phyloP scores from a whole-genome alignment of 1,140 invertebrate genomes.

The Atta colombica region DNA sequence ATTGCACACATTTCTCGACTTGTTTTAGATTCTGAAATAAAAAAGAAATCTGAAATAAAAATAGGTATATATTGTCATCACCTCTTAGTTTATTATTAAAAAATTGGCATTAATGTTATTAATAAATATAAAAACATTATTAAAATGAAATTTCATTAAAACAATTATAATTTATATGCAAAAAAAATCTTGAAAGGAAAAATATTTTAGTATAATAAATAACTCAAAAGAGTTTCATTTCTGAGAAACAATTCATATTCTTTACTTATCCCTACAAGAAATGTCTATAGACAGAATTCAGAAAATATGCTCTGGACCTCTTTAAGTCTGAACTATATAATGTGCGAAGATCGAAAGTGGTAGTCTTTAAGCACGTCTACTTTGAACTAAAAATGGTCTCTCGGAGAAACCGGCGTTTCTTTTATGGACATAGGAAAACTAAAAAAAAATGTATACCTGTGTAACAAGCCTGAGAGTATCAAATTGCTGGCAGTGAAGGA shows the following conservation, averaged over 20 bases:
- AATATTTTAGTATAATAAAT: neutral
- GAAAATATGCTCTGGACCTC: conserved; percentile 10
- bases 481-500: conserved; percentile 74
- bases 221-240: neutral
- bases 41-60: neutral
- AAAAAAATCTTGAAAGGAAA: neutral
- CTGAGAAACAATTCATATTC: neutral
- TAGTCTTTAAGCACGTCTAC: conserved; percentile 50
- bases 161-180: neutral
- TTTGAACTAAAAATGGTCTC: conserved; percentile 68
- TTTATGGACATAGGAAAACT: conserved; percentile 69
- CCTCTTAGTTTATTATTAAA: neutral
- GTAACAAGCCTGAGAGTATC: conserved; percentile 72
- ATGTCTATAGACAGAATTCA: neutral
- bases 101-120: neutral
- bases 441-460: conserved; percentile 69
- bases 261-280: too few species aligned
- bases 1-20: neutral
- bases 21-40: neutral
- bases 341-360: conserved; percentile 55
- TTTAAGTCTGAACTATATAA: neutral
- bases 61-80: neutral
- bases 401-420: conserved; percentile 64
- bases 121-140: conserved; percentile 8
- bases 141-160: neutral